Conservation (phyloP, 2,113 vertebrate genomes). For the Propithecus coquereli region DNA sequence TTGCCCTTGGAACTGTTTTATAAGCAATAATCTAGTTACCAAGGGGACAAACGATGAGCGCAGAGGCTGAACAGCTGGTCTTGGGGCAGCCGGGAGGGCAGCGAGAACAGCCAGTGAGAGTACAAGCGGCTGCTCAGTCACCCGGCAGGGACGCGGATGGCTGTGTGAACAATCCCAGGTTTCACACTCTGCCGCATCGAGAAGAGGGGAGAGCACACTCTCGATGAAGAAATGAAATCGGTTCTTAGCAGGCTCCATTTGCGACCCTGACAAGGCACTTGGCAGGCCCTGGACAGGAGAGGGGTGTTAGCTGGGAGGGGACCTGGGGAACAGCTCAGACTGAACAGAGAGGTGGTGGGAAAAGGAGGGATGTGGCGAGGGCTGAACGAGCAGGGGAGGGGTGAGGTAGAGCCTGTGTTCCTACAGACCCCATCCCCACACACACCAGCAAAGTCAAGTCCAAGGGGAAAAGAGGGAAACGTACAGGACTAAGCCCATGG, state of each 20-base stretch:
- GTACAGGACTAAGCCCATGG: neutral
- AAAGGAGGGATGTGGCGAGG: neutral
- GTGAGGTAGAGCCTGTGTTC: neutral
- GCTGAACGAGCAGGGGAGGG: no score
- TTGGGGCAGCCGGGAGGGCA: neutral
- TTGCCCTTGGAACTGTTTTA: neutral
- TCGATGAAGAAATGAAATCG: neutral
- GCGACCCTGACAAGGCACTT: neutral
- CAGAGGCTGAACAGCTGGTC: slow-evolving; percentile 56
- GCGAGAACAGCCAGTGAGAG: neutral
- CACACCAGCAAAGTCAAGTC: neutral
- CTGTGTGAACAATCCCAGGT: neutral
- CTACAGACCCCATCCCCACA: fast-evolving
- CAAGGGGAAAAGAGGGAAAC: neutral
- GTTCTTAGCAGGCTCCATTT: neutral
- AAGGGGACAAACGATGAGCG: slow-evolving; percentile 36
- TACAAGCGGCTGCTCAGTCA: neutral
- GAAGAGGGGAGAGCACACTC: neutral
- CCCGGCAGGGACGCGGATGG: neutral
- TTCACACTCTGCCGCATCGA: neutral
- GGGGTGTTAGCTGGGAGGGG: neutral
- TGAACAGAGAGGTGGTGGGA: neutral
- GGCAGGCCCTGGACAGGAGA: neutral
- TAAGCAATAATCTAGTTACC: slow-evolving; percentile 48
- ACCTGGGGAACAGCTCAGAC: neutral